Percentiles rank a stretch among this genome's conserved stretches.
Evolutionary conservation across 2,113 vertebrate species (phyloP).

Genomic region (Carassius auratus): DNA sequence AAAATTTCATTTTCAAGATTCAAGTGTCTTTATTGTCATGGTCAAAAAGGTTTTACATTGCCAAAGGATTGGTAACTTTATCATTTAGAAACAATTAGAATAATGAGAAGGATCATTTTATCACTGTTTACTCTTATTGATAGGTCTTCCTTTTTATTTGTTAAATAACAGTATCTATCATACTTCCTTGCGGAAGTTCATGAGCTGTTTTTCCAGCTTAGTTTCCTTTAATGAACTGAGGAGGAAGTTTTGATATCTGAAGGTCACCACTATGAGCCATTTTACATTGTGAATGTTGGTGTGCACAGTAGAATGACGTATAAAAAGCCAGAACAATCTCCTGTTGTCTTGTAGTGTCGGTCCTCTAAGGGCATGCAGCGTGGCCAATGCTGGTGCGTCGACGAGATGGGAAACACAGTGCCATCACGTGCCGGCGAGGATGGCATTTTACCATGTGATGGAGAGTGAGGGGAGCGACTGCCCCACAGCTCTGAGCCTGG

Average conservation of each 20-base stretch:
- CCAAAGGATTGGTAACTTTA: no score
- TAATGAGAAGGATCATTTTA: no score
- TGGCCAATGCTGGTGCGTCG: slow-evolving; percentile 84
- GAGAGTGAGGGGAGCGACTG: slow-evolving; percentile 70
- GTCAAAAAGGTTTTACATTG: no score
- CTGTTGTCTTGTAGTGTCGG: slow-evolving; percentile 73
- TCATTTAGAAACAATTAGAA: no score
- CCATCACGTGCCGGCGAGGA: slow-evolving; percentile 68
- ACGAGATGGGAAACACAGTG: slow-evolving; percentile 74
- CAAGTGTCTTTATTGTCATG: no score
- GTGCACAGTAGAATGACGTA: neutral
- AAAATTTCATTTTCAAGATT: no score
- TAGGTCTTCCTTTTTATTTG: no score
- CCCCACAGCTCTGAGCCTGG: slow-evolving; percentile 66
- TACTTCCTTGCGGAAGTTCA: neutral
- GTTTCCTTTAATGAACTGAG: neutral
- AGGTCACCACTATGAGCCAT: neutral
- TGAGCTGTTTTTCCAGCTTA: neutral
- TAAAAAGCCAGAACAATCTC: slow-evolving; percentile 4
- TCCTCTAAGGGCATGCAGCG: slow-evolving; percentile 83
- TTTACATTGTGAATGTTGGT: neutral
- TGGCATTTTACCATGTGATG: slow-evolving; percentile 72
- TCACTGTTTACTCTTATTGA: no score
- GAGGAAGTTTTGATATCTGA: neutral
- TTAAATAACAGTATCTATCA: no score